Base-by-base conservation (phyloP, 2,113 vertebrate genomes). In the Sapajus apella region DNA sequence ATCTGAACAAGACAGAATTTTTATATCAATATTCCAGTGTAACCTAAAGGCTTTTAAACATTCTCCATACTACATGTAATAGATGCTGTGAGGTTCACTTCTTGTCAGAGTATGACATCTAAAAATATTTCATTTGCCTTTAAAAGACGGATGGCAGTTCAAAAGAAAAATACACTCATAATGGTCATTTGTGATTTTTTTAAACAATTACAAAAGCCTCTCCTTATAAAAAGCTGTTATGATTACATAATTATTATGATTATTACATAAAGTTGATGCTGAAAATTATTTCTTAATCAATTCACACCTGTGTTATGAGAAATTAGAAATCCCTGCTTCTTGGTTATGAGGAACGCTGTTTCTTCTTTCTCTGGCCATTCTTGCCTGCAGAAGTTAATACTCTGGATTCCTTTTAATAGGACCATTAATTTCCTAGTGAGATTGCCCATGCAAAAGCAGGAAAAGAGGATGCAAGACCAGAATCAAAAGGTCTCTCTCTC, bases 111-210 rank as follows among this genome's bases (percentile, higher is more conserved):
- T 50, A 86, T 30, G n/a, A 56, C 40, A 90, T 85, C 56, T 91
- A 79, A 77, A 95, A 95, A 20, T n/a, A 87, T 45, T 77, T 30
- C 68, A 64, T 77, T 43, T 83, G 18, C 50, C 87, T 83, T 93
- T 87, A 81, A 95, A 93, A 76, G 30, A 18, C 6, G 76, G 27
- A 87, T 80, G 12, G 87, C 8, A 37, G 32, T 87, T 95, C 27
- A 50, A 82, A 95, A 85, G 21, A 50, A 92, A 90, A 75, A 81
- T 12, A 79, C 5, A 94, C 2, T 64, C 76, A 88, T 52, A 21
- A 45, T 55, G 17, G 21, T 40, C 6, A 47, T 35, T 87, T 30
- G 52, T 83, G 14, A 86, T 68, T 87, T 52, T 18, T 18, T 23
- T 17, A 45, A 90, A 81, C 13, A 85, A 55, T 77, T 91, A 50